phyloP scores from a whole-genome alignment of 2,797 vertebrate genomes.

The Sebastes flavidus region DNA sequence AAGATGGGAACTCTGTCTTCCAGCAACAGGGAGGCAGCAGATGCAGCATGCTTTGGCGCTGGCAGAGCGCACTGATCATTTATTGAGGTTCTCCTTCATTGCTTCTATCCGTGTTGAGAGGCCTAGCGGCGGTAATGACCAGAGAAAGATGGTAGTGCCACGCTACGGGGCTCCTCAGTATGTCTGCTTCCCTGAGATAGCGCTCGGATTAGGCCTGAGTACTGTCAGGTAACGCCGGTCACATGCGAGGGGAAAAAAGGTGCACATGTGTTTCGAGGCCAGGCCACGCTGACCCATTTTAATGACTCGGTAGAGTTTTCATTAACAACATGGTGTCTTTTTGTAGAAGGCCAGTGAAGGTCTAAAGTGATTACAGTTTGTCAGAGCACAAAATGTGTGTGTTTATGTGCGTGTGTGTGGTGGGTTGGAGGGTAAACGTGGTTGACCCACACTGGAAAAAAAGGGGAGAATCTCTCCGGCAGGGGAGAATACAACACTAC shows the following conservation, averaged over 20 bases:
- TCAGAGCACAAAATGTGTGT: not conserved
- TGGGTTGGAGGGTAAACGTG: constrained; percentile 13
- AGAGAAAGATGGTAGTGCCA: constrained; percentile 70
- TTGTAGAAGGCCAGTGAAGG: constrained; percentile 20
- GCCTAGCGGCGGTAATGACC: constrained; percentile 67
- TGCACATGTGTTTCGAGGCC: constrained; percentile 22
- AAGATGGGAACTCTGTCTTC: constrained; percentile 46
- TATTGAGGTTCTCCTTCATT: constrained; percentile 77
- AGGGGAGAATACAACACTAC: constrained; percentile 24
- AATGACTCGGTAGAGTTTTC: constrained; percentile 52
- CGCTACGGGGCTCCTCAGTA: constrained; percentile 57
- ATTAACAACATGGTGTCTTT: constrained; percentile 43
- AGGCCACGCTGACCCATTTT: constrained; percentile 47
- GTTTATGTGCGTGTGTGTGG: constrained; percentile 1
- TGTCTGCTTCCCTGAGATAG: constrained; percentile 68
- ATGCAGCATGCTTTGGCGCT: constrained; percentile 54
- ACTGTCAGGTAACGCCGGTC: constrained; percentile 60
- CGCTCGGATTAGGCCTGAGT: constrained; percentile 61
- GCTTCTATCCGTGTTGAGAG: constrained; percentile 66
- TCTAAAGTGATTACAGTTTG: constrained; percentile 28
- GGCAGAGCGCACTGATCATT: constrained; percentile 72
- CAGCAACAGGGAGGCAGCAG: constrained; percentile 50
- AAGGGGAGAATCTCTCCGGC: constrained; percentile 30
- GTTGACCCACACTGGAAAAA: constrained; percentile 31
- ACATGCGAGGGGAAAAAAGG: constrained; percentile 31